Evolutionary conservation across 2,797 vertebrate species (phyloP).

Genomic region (Sciurus carolinensis): DNA sequence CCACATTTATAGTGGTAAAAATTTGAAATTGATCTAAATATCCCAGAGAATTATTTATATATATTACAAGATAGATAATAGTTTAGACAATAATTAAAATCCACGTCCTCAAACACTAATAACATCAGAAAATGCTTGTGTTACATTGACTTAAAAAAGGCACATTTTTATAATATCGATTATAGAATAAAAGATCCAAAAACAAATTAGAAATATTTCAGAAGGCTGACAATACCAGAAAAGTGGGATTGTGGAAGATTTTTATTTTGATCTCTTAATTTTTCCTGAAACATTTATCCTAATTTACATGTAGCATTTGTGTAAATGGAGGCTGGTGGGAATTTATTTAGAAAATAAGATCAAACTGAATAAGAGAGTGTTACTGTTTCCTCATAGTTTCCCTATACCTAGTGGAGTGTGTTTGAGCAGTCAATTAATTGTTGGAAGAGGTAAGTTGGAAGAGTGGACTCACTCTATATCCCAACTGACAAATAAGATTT

Average conservation of each 20-base stretch:
- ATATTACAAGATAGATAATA: not conserved
- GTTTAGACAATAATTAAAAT: not conserved
- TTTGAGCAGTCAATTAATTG: not conserved
- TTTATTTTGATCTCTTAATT: slow-evolving; percentile 9
- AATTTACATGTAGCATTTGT: not conserved
- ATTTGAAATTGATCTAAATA: slow-evolving; percentile 7
- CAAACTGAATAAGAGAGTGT: not conserved
- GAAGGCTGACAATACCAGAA: not conserved
- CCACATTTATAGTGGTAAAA: not conserved
- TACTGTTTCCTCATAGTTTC: not conserved
- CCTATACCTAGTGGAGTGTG: not conserved
- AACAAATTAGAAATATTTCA: slow-evolving; percentile 5
- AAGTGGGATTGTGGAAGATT: not conserved
- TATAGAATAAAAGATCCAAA: slow-evolving; percentile 21
- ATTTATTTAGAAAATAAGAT: slow-evolving; percentile 53
- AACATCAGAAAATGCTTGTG: not conserved
- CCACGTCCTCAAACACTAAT: not conserved
- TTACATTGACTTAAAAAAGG: not conserved
- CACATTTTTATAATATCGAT: not conserved
- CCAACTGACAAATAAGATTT: slow-evolving; percentile 16
- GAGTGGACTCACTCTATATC: not conserved
- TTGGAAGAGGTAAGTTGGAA: not conserved
- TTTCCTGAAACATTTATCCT: not conserved
- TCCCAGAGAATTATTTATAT: not conserved
- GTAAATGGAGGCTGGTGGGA: not conserved